Percentiles rank a stretch among this genome's conserved stretches.
These are phyloP conservation scores for Trachelus troglodyta DNA, from an alignment of 2,888 invertebrate genomes.

Conservation along the genomic window DNA sequence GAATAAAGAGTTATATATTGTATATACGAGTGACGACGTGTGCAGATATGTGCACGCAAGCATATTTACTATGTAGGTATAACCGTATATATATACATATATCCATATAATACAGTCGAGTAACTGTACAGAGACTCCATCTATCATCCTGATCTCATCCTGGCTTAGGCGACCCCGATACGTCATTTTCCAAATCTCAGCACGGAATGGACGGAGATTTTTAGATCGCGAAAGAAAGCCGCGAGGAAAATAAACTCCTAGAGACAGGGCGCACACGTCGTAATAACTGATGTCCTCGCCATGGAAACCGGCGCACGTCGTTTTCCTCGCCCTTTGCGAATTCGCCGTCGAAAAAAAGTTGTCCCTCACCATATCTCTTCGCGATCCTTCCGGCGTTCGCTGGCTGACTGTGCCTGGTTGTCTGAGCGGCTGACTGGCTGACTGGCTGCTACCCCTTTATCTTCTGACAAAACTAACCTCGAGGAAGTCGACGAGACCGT, in stretches of 20 bases:
- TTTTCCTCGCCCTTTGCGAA: neutral
- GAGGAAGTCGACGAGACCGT: neutral
- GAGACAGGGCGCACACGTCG: slow-evolving; percentile 2
- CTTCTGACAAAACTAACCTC: neutral
- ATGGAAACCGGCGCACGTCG: neutral
- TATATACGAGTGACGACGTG: neutral
- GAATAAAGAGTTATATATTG: neutral
- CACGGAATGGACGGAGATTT: slow-evolving; percentile 33
- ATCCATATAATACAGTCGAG: slow-evolving; percentile 38
- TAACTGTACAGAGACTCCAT: slow-evolving; percentile 44
- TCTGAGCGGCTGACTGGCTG: neutral
- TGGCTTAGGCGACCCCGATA: slow-evolving; percentile 51
- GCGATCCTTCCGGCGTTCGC: neutral
- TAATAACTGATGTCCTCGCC: slow-evolving; percentile 5
- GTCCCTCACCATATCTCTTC: neutral
- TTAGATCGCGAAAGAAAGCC: slow-evolving; percentile 26
- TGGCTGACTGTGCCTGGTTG: neutral
- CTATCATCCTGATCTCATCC: slow-evolving; percentile 53
- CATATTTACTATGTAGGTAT: neutral
- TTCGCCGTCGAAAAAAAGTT: neutral
- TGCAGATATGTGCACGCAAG: neutral
- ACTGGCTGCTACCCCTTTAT: neutral
- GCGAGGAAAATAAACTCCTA: slow-evolving; percentile 1
- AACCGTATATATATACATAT: neutral
- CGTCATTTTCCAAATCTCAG: slow-evolving; percentile 53